Evolutionary conservation across 2,113 vertebrate genomes (phyloP).

Genomic region (Leucoraja erinaceus): DNA sequence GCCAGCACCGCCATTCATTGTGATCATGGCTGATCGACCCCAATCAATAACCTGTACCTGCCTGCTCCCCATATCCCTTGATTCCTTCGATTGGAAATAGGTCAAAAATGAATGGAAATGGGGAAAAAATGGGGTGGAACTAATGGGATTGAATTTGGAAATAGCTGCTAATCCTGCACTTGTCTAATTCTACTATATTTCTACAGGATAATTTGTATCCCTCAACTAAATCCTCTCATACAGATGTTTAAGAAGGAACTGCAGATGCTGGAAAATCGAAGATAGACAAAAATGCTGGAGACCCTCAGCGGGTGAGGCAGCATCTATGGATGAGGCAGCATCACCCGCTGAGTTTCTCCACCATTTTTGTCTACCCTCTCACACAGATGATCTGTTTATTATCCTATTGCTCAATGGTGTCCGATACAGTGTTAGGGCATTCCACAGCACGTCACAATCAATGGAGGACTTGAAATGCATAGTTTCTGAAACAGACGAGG

Average conservation of each 20-base stretch:
- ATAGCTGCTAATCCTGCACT: not conserved
- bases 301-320: too few species aligned
- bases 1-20: too few species aligned
- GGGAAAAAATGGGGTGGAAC: not conserved
- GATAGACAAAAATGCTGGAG: too few species aligned
- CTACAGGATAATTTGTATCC: not conserved
- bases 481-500: not conserved
- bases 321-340: too few species aligned
- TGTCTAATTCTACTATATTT: not conserved
- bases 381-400: not conserved
- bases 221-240: not conserved
- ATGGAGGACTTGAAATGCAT: not conserved
- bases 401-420: not conserved
- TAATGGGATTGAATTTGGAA: not conserved
- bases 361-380: not conserved
- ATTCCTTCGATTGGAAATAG: too few species aligned
- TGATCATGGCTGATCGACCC: too few species aligned
- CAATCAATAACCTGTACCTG: too few species aligned
- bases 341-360: too few species aligned
- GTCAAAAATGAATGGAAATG: too few species aligned
- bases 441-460: not conserved
- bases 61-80: too few species aligned
- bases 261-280: too few species aligned
- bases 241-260: too few species aligned
- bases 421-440: not conserved